Evolutionary conservation across 2,113 vertebrate species (phyloP).

Genomic region (Lontra canadensis): DNA sequence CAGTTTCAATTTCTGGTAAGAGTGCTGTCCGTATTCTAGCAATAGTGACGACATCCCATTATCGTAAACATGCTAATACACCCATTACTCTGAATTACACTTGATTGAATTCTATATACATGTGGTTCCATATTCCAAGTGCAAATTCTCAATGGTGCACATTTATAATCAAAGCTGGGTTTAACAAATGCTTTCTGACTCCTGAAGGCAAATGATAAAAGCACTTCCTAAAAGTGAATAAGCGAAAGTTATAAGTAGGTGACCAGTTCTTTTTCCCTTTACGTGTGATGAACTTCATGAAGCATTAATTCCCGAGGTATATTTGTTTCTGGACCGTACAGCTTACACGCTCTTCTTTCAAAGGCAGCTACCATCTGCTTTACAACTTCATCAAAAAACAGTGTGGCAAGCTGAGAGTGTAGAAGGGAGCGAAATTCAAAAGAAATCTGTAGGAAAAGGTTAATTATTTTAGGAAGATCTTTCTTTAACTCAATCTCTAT

Average conservation of each 20-base stretch:
- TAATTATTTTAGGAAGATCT: conserved; percentile 28
- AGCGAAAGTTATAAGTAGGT: conserved; percentile 35
- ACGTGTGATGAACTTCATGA: conserved; percentile 94
- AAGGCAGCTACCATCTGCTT: conserved; percentile 97
- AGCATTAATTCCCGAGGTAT: conserved; percentile 95
- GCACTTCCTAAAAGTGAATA: conserved; percentile 59
- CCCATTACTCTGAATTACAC: conserved; percentile 61
- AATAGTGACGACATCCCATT: conserved; percentile 30
- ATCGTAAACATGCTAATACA: conserved; percentile 49
- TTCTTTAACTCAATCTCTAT: not conserved
- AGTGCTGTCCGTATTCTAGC: conserved; percentile 37
- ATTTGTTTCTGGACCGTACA: conserved; percentile 91
- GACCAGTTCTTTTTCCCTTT: conserved; percentile 68
- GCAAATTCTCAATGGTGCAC: conserved; percentile 57
- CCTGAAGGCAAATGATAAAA: conserved; percentile 57
- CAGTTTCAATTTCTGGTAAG: conserved; percentile 31
- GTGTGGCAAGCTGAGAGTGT: conserved; percentile 93
- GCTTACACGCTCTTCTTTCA: conserved; percentile 89
- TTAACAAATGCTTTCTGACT: conserved; percentile 58
- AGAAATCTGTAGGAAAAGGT: conserved; percentile 88
- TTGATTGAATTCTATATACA: conserved; percentile 67
- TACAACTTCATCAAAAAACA: conserved; percentile 98
- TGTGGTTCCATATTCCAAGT: conserved; percentile 60
- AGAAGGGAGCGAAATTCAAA: conserved; percentile 97
- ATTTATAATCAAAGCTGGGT: conserved; percentile 67